Conservation (phyloP, 2,888 invertebrate species). For the Rapana venosa region DNA sequence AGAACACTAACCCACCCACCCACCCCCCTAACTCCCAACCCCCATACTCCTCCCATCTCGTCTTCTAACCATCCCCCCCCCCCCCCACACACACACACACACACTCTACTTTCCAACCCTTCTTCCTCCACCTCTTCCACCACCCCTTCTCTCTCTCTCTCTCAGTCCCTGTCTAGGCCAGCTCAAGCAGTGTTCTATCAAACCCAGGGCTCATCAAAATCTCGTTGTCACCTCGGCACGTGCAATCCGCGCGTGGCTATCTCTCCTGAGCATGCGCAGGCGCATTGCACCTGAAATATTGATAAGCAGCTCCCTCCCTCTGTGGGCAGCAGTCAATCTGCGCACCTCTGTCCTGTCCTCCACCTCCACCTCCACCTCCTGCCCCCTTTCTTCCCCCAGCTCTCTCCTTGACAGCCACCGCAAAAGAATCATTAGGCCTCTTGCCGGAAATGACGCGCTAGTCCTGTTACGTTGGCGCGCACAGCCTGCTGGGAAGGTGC, state of each 20-base stretch:
- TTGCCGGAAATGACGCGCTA: constrained; percentile 27
- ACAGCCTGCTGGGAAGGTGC: constrained; percentile 10
- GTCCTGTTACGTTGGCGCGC: constrained; percentile 14
- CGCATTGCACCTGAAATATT: constrained; percentile 30
- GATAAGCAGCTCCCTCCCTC: neutral
- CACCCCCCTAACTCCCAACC: too few relatives aligned
- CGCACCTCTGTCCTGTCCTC: neutral
- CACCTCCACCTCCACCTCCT: neutral
- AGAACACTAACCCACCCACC: too few relatives aligned
- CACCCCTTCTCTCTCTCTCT: neutral
- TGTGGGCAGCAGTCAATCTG: neutral
- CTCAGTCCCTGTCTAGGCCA: neutral
- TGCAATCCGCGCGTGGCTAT: constrained; percentile 4
- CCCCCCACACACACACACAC: too few relatives aligned
- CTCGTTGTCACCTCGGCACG: constrained; percentile 23
- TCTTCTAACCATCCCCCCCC: too few relatives aligned
- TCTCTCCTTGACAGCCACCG: neutral
- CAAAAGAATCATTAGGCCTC: constrained; percentile 18
- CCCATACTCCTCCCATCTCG: too few relatives aligned
- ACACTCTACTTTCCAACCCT: neutral
- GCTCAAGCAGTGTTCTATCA: neutral
- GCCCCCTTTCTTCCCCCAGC: neutral
- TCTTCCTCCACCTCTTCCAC: neutral
- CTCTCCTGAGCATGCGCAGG: constrained; percentile 23
- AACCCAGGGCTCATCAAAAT: neutral